These are phyloP conservation scores for Melanogrammus aeglefinus DNA, from an alignment of 2,797 vertebrate genomes.

Conservation along the genomic window DNA sequence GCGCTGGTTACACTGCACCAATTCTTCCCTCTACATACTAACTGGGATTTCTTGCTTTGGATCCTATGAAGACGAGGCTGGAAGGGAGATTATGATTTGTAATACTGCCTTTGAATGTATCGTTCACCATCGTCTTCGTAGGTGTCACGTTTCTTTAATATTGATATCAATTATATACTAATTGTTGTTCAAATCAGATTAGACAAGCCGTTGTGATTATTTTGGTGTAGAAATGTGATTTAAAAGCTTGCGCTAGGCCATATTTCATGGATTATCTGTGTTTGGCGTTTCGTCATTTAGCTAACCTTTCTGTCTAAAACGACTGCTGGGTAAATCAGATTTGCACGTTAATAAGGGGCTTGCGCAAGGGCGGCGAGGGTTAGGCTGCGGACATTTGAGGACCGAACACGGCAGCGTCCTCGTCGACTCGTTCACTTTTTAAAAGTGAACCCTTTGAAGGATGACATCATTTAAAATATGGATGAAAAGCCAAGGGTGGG, in stretches of 20 bases:
- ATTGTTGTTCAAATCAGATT: no score
- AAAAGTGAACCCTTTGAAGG: background rate
- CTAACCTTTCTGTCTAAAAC: background rate
- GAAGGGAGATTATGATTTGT: constrained; percentile 15
- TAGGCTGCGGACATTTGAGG: background rate
- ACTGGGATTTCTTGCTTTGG: constrained; percentile 28
- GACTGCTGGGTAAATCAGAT: background rate
- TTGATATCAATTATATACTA: background rate
- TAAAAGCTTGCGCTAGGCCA: background rate
- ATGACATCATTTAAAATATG: background rate
- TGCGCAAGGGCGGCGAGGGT: background rate
- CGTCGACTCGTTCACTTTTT: background rate
- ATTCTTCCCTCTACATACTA: background rate
- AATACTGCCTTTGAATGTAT: background rate
- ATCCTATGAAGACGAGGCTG: constrained; percentile 12
- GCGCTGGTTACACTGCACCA: constrained; percentile 49
- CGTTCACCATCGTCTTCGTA: background rate
- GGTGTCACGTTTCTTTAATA: background rate
- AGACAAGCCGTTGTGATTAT: background rate
- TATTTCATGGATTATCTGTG: background rate
- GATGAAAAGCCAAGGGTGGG: background rate
- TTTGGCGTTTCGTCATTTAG: background rate
- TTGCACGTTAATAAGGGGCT: background rate
- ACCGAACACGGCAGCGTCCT: background rate
- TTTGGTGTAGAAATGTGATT: background rate